Base-by-base conservation (phyloP, 2,888 invertebrate species). In the Pardosa pseudoannulata region DNA sequence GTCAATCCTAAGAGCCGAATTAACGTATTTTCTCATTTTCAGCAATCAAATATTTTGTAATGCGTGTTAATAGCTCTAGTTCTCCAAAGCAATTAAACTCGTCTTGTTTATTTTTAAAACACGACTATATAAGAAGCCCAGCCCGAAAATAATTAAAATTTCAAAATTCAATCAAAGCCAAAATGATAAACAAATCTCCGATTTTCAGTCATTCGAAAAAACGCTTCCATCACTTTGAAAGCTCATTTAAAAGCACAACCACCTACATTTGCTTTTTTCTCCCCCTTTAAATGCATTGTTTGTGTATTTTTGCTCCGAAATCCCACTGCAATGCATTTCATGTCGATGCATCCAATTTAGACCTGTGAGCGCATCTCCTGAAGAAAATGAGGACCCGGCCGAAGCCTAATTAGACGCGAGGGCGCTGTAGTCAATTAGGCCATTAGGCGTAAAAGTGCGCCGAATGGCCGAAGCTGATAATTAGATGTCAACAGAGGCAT, bases 401-500 rank as follows among this genome's bases (percentile, higher is more conserved):
- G 23, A 23, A 56, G 27, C 41, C 71, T 72, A 81, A 81, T 81
- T 81, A 81, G 64, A 73, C 29, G 41, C 32, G n/a, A 71, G 64
- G 71, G 64, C 76, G 76, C 56, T 76, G 65, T 50, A 65, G 73
- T 68, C 85, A 86, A 86, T 86, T 86, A 86, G 85, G 67, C 79
- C 79, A 86, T 86, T 79, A 85, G 73, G 50, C 72, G 79, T 64
- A 32, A 80, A 80, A 80, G 72, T 80, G 41, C 68, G 39, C 39
- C 41, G 85, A 74, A 79, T 79, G 85, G 85, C 62, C 79, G 70
- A 41, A 62, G 68, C 87, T 76, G 80, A 87, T 87, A 87, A 87
- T 87, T 87, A 87, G 87, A 80, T 87, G 80, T 87, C 87, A 87
- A 87, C 87, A 80, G 50, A 65, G 79, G 67, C 56, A 46, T 36